A percentile compares a stretch with the other conserved stretches of the same genome.
Conservation (phyloP, 2,888 invertebrate genomes). For the Mimachlamys varia region DNA sequence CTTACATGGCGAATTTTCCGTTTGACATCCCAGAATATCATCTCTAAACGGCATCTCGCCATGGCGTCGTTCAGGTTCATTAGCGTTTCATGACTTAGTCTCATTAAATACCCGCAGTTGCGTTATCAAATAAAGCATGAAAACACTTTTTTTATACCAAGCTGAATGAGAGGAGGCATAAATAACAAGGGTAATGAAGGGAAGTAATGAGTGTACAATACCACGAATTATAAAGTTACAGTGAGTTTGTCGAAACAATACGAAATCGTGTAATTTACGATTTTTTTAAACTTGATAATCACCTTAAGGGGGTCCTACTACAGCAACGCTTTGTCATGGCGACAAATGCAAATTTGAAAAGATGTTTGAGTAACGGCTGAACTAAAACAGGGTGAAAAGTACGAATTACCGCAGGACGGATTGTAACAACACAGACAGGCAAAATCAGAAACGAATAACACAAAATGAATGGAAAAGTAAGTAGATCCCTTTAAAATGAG, state of each 20-base stretch:
- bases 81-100: background rate
- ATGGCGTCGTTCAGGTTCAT: conserved; percentile 1
- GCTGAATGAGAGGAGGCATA: background rate
- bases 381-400: background rate
- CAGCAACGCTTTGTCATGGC: background rate
- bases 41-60: background rate
- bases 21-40: background rate
- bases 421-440: background rate
- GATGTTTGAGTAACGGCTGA: background rate
- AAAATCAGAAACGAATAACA: too few species aligned
- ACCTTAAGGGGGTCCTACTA: background rate
- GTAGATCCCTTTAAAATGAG: too few species aligned
- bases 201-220: background rate
- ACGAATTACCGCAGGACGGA: background rate
- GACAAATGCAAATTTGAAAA: background rate
- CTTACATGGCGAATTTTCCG: conserved; percentile 19
- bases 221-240: conserved; percentile 21
- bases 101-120: conserved; percentile 16
- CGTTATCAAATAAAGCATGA: conserved; percentile 11
- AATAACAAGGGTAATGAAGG: background rate
- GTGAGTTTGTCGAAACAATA: background rate
- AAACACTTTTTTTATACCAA: conserved; percentile 26
- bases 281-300: background rate
- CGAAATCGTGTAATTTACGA: conserved; percentile 18
- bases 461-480: too few species aligned